Evolutionary conservation across 1,140 invertebrate species (phyloP), one percentile per base, ranked within the genome.

Genomic region (Hirudo medicinalis): DNA sequence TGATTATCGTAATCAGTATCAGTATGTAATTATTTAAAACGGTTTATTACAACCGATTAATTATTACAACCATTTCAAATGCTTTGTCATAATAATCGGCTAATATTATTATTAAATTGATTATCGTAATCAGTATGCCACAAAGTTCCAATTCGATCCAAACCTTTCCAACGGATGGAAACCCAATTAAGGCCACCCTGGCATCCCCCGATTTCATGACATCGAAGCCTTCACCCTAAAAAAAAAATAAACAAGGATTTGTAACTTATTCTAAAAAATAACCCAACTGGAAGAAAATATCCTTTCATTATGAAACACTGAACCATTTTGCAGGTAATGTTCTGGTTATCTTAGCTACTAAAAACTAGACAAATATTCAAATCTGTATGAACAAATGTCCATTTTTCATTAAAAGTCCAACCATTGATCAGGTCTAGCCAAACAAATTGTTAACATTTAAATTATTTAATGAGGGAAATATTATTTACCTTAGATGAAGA

Each of bases 191-290:
- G 22, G 96, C 95, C 20, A 98, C 93, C 79, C 97, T 85, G 8
- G 97, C 97, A 90, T 99, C 97, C 60, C 97, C 97, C 77, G 92
- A 96, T 84, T 99, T 99, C 75, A 99, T 86, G 19, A 99, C 97
- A 89, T 99, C 97, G 83, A 99, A 99, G 15, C 97, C 97, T 85
- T 99, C 97, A 20, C 97, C 97, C 82, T 86, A 53, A n/a, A 32
- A 22, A 22, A 69, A 4, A 67, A 19, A n/a, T 8, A 13, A 68
- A 68, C 11, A 17, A 6, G 22, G n/a, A 36, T 63, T 63, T 63
- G 29, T 27, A 63, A 17, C 15, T 27, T 27, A 25, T 63, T 25
- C 8, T 63, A 2, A 63, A 22, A 63, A 49, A 49, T 63, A 32
- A 63, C 57, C 15, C 29, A 63, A 27, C 9, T 15, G 1, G 19